Percentiles rank a stretch among this genome's conserved stretches.
Conservation (phyloP, 2,113 vertebrate genomes). For the Laticauda colubrina region DNA sequence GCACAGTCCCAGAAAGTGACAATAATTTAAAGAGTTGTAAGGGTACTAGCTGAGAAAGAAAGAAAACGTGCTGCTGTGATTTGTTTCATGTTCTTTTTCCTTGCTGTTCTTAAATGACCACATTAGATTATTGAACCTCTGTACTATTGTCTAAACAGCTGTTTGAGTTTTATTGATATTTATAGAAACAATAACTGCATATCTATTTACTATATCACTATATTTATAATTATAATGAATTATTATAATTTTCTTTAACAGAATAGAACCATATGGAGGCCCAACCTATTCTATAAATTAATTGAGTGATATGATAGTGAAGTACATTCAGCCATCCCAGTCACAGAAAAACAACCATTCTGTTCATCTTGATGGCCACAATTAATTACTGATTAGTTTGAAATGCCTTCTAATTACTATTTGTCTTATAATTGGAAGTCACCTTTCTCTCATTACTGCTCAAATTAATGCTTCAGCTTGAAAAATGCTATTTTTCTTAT, state of each 20-base stretch:
- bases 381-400: background rate
- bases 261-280: background rate
- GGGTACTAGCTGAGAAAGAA: no score
- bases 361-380: background rate
- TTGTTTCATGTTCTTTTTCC: background rate
- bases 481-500: background rate
- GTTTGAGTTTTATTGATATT: background rate
- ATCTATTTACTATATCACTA: background rate
- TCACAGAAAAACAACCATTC: background rate
- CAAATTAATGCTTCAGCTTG: background rate
- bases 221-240: background rate
- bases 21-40: background rate
- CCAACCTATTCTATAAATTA: background rate
- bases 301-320: background rate
- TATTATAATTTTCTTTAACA: background rate
- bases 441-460: background rate
- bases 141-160: background rate
- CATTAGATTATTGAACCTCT: background rate
- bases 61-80: background rate
- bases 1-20: background rate
- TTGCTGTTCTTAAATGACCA: background rate
- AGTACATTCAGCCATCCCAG: background rate
- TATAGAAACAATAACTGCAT: background rate
- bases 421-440: background rate
- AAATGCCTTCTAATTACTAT: background rate